Conservation (phyloP, 2,888 invertebrate genomes). For the Cordilura impudica region DNA sequence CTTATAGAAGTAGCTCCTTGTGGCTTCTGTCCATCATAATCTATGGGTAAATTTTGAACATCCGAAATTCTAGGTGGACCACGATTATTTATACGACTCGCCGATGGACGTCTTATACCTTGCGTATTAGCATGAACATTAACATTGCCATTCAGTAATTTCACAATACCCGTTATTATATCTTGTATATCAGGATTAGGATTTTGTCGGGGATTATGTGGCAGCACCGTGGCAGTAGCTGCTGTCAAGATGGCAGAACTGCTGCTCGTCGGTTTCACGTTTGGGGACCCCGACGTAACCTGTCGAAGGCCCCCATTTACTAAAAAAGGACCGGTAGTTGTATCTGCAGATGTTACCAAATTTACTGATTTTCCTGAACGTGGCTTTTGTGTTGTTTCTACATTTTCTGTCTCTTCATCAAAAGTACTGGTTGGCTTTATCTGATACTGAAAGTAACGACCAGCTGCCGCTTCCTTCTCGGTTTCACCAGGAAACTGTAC, state of each 20-base stretch:
- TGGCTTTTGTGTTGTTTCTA: conserved; percentile 71
- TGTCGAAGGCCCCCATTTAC: conserved; percentile 78
- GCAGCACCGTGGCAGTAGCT: conserved; percentile 73
- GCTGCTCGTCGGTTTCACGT: conserved; percentile 69
- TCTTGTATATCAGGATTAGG: conserved; percentile 90
- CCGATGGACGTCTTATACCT: conserved; percentile 83
- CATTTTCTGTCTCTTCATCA: conserved; percentile 59
- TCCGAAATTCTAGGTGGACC: conserved; percentile 93
- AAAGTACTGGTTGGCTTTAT: conserved; percentile 76
- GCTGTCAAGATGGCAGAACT: conserved; percentile 73
- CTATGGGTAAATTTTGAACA: conserved; percentile 83
- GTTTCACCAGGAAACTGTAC: conserved; percentile 68
- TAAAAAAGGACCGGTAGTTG: conserved; percentile 76
- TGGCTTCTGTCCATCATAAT: conserved; percentile 76
- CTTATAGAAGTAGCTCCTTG: conserved; percentile 71
- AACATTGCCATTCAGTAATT: conserved; percentile 91
- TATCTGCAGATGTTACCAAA: conserved; percentile 42
- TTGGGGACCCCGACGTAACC: conserved; percentile 77
- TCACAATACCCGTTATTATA: conserved; percentile 93
- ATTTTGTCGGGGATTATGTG: conserved; percentile 78
- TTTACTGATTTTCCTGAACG: conserved; percentile 69
- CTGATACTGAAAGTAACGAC: conserved; percentile 76
- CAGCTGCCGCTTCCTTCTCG: conserved; percentile 69
- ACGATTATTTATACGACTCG: conserved; percentile 91
- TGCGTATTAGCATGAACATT: conserved; percentile 89